These are phyloP conservation scores for Lysiphlebus fabarum DNA, from an alignment of 1,140 invertebrate species.

Conservation along the genomic window DNA sequence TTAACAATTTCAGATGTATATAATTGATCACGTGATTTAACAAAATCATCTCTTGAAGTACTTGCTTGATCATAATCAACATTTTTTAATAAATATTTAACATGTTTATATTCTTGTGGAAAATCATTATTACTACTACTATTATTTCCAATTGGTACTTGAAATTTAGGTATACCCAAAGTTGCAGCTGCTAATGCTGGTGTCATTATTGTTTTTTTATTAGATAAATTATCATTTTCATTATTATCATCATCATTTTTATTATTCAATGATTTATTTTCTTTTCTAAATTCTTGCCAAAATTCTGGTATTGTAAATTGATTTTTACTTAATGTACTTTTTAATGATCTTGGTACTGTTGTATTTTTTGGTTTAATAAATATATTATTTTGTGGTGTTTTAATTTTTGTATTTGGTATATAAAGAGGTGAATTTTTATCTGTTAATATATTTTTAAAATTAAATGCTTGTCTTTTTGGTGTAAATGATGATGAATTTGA, in stretches of 20 bases:
- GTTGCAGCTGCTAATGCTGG: not conserved
- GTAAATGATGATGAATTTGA: not conserved
- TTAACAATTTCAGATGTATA: too few species aligned
- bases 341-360: not conserved
- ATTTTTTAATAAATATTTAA: slow-evolving; percentile 17
- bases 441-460: not conserved
- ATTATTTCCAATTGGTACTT: not conserved
- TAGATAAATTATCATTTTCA: too few species aligned
- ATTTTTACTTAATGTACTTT: not conserved
- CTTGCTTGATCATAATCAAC: not conserved
- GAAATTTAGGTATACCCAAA: not conserved
- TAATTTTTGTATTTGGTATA: not conserved
- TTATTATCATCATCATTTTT: too few species aligned
- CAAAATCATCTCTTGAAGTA: too few species aligned
- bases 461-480: not conserved
- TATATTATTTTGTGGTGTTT: not conserved
- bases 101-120: slow-evolving; percentile 10
- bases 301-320: not conserved
- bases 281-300: not conserved
- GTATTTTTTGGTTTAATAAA: too few species aligned
- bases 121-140: too few species aligned
- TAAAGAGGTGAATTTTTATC: slow-evolving; percentile 10
- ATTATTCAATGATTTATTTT: not conserved
- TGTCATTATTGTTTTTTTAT: too few species aligned
- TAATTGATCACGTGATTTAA: too few species aligned